Percentiles rank a stretch among this genome's conserved stretches.
phyloP scores from a whole-genome alignment of 1,140 invertebrate genomes.

The Drosophila grimshawi region DNA sequence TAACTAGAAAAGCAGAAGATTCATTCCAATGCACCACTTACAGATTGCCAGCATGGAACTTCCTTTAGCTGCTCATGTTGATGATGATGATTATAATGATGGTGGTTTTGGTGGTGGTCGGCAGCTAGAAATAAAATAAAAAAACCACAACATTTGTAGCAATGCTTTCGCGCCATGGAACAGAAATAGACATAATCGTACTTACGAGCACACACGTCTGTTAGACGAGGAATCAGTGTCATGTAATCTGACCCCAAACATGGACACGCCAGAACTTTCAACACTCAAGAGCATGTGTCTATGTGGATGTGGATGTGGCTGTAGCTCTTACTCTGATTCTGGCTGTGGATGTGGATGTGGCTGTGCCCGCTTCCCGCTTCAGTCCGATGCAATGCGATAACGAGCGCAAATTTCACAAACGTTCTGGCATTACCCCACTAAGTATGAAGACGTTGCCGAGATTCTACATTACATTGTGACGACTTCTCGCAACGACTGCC shows the following conservation, averaged over 20 bases:
- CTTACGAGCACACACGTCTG: slow-evolving; percentile 57
- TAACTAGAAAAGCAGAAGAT: slow-evolving; percentile 40
- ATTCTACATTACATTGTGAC: slow-evolving; percentile 81
- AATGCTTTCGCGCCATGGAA: slow-evolving; percentile 69
- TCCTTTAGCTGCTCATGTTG: slow-evolving; percentile 13
- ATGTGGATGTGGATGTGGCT: slow-evolving; percentile 9
- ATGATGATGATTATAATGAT: slow-evolving; percentile 43
- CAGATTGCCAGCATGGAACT: slow-evolving; percentile 10
- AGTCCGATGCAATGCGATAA: slow-evolving; percentile 71
- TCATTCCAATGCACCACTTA: slow-evolving; percentile 30
- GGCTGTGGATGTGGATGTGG: too few species aligned
- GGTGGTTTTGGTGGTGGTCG: slow-evolving; percentile 11
- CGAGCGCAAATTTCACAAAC: slow-evolving; percentile 79
- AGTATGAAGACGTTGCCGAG: slow-evolving; percentile 78
- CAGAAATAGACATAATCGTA: slow-evolving; percentile 42
- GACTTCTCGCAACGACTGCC: slow-evolving; percentile 37
- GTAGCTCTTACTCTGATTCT: not conserved
- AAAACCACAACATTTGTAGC: slow-evolving; percentile 64
- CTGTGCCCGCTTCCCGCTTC: slow-evolving; percentile 5
- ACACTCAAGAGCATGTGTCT: slow-evolving; percentile 57
- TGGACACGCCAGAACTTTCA: slow-evolving; percentile 81
- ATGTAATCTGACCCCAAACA: slow-evolving; percentile 82
- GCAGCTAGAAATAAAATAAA: slow-evolving; percentile 16
- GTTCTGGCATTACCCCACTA: slow-evolving; percentile 69
- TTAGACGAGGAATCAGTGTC: slow-evolving; percentile 78